Evolutionary conservation across 2,888 invertebrate species (phyloP).

Genomic region (Platynereis dumerilii): DNA sequence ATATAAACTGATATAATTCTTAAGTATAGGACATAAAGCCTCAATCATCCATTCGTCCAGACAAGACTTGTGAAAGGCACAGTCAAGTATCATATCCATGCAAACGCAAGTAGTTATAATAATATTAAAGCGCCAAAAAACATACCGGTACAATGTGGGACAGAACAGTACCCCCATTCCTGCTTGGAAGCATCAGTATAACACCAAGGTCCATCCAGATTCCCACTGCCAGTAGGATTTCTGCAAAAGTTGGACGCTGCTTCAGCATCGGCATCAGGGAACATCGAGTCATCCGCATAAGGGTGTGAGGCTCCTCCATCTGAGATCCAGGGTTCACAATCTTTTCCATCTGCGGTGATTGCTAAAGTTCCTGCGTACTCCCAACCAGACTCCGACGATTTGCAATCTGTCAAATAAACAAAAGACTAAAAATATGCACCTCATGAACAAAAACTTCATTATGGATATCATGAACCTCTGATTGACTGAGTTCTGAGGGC

Average conservation of each 20-base stretch:
- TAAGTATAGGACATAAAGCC: no score
- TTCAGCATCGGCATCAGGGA: constrained; percentile 13
- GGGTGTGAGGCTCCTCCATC: constrained; percentile 1
- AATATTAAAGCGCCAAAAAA: no score
- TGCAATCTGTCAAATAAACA: constrained; percentile 15
- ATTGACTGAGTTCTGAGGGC: no score
- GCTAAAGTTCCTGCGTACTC: constrained; percentile 6
- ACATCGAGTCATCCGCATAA: constrained; percentile 6
- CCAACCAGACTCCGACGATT: not conserved
- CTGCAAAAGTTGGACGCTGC: constrained; percentile 21
- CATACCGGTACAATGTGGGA: constrained; percentile 18
- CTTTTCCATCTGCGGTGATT: not conserved
- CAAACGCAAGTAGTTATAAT: no score
- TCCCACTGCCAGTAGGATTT: constrained; percentile 18
- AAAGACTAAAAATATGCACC: no score
- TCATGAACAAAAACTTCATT: no score
- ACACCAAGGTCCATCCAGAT: constrained; percentile 27
- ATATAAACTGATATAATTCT: no score
- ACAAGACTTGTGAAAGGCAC: no score
- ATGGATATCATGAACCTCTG: no score
- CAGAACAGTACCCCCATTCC: constrained; percentile 11
- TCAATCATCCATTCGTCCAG: no score
- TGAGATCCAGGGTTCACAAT: constrained; percentile 13
- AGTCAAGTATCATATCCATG: no score
- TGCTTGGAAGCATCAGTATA: not conserved